Percentiles rank a stretch among this genome's conserved stretches.
These are phyloP conservation scores for Pseudorectes ferrugineus DNA, from an alignment of 2,113 vertebrate genomes.

Conservation along the genomic window DNA sequence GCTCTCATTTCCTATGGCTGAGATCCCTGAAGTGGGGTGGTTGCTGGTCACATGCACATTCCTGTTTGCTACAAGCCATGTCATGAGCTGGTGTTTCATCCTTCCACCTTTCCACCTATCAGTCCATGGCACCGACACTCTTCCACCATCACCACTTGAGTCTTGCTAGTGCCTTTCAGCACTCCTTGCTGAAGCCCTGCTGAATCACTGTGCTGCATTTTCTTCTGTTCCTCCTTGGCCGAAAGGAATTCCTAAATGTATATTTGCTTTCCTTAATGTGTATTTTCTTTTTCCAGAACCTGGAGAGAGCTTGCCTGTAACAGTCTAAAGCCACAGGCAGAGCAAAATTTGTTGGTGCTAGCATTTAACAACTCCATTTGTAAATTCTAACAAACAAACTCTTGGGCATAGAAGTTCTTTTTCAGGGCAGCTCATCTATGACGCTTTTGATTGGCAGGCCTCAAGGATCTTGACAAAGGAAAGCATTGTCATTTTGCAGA, in stretches of 20 bases:
- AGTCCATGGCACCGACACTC: neutral
- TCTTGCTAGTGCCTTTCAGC: neutral
- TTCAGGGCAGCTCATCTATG: neutral
- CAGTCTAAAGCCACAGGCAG: neutral
- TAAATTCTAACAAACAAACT: neutral
- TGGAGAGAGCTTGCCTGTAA: neutral
- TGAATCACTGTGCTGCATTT: neutral
- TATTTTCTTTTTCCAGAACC: neutral
- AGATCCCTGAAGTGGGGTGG: neutral
- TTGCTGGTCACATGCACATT: neutral
- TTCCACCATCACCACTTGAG: fast-evolving
- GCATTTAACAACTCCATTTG: neutral
- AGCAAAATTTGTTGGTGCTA: neutral
- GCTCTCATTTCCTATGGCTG: neutral
- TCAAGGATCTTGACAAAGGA: neutral
- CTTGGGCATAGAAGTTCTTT: neutral
- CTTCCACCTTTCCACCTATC: neutral
- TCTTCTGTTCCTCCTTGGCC: neutral
- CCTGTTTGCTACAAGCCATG: neutral
- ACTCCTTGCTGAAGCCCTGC: neutral
- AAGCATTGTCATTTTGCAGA: neutral
- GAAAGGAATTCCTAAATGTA: neutral
- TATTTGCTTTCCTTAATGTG: neutral
- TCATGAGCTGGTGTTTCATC: neutral
- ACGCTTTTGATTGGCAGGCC: neutral